These are phyloP conservation scores for Mus pahari DNA, from an alignment of 2,113 vertebrate genomes.

Conservation along the genomic window DNA sequence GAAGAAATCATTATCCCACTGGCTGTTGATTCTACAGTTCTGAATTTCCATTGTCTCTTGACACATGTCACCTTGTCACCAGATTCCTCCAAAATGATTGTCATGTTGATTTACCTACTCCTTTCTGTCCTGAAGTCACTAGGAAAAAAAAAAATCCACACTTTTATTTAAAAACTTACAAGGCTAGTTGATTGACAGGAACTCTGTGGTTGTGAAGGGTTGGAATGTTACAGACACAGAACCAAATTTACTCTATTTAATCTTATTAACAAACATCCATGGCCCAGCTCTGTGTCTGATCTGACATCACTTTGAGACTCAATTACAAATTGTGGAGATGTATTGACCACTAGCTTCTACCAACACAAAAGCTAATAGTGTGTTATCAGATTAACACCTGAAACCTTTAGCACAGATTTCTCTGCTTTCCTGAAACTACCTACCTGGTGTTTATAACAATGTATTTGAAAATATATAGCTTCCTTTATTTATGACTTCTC, in stretches of 20 bases:
- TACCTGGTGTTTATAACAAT: background rate
- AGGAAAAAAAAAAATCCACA: background rate
- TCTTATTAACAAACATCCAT: background rate
- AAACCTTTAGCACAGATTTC: background rate
- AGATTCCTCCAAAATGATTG: background rate
- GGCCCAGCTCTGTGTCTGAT: background rate
- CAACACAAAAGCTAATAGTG: background rate
- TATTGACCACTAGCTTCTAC: background rate
- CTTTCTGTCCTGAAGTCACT: background rate
- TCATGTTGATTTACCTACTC: accelerated
- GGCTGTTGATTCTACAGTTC: background rate
- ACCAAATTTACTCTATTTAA: background rate
- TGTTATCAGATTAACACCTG: background rate
- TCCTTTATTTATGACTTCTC: background rate
- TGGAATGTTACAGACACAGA: background rate
- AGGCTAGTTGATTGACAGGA: background rate
- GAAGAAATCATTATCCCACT: background rate
- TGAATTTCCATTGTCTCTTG: background rate
- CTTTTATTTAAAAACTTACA: background rate
- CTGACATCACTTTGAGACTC: background rate
- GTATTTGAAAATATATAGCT: background rate
- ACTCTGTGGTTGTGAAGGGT: background rate
- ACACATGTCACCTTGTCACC: background rate
- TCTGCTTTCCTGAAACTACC: background rate
- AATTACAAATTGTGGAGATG: background rate